Evolutionary conservation across 2,888 invertebrate species (phyloP), one percentile per base, ranked within the genome.

Genomic region (Acanthosepion pharaonis): DNA sequence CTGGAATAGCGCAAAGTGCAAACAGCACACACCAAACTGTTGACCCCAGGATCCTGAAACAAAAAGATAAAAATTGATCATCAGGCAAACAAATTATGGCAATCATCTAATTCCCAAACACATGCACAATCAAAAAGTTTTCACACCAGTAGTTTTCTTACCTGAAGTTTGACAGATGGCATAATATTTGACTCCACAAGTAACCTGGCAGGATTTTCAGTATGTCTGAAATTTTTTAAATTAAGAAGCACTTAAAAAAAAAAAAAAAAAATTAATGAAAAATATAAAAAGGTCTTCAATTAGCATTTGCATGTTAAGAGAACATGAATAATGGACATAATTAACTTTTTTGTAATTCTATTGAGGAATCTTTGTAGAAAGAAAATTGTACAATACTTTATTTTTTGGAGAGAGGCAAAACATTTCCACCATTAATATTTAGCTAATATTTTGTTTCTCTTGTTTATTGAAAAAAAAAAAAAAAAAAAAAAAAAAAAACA

Each of bases 141-240:
- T 42, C 42, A 42, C 3, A 42, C 42, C 42, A 42, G 9, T 5
- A 55, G 6, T 33, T 78, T n/a, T 78, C 95, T 94, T 95, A 96
- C 96, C 95, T 96, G 95, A 91, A 94, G 94, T 95, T 96, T 96
- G 55, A 96, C 95, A 94, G 96, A 96, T 95, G 97, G 96, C 94
- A 96, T 97, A 55, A 97, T 96, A 95, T 97, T 97, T 92, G 97
- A 97, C 94, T 97, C 97, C 28, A 97, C 96, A 51, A 98, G 96
- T 49, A 98, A 96, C 94, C 97, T 97, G 94, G 97, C 96, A 42
- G 97, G 97, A 96, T 98, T 98, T 97, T 98, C 98, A 95, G 98
- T 98, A 98, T 99, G 99, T 97, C 98, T 98, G 96, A 94, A 96
- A 78, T n/a, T 18, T 78, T 78, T 28, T 0, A 78, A 78, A 78